phyloP scores from a whole-genome alignment of 2,888 invertebrate genomes.

The Strigamia maritima region DNA sequence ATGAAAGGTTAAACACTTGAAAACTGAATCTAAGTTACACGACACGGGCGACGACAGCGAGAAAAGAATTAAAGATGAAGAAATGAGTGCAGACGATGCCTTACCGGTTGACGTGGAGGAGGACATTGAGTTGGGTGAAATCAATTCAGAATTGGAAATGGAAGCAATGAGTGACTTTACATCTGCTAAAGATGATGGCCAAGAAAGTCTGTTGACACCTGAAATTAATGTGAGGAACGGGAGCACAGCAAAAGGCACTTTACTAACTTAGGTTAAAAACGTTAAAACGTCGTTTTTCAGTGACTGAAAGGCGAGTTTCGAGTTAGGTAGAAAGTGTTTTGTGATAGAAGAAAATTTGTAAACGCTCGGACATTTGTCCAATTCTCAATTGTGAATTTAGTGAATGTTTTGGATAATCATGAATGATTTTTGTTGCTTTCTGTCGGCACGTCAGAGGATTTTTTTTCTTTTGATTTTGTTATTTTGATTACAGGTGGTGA shows the following conservation, averaged over 20 bases:
- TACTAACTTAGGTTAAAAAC: background rate
- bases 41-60: background rate
- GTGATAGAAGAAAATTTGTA: slow-evolving; percentile 19
- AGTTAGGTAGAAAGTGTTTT: slow-evolving; percentile 5
- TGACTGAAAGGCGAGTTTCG: background rate
- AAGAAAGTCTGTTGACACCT: background rate
- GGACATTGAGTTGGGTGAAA: slow-evolving; percentile 5
- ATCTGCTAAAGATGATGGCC: background rate
- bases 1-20: background rate
- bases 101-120: background rate
- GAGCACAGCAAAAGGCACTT: background rate
- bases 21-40: background rate
- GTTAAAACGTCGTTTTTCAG: background rate
- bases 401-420: slow-evolving; percentile 18
- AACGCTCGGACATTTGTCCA: background rate
- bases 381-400: slow-evolving; percentile 16
- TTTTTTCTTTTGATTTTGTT: background rate
- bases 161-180: background rate
- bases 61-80: background rate
- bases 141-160: background rate
- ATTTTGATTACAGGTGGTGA: background rate
- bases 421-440: background rate
- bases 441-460: background rate
- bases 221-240: background rate
- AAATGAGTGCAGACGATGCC: background rate